Percentiles rank a stretch among this genome's conserved stretches.
Evolutionary conservation across 2,113 vertebrate species (phyloP).

Genomic region (Uropsilus gracilis): DNA sequence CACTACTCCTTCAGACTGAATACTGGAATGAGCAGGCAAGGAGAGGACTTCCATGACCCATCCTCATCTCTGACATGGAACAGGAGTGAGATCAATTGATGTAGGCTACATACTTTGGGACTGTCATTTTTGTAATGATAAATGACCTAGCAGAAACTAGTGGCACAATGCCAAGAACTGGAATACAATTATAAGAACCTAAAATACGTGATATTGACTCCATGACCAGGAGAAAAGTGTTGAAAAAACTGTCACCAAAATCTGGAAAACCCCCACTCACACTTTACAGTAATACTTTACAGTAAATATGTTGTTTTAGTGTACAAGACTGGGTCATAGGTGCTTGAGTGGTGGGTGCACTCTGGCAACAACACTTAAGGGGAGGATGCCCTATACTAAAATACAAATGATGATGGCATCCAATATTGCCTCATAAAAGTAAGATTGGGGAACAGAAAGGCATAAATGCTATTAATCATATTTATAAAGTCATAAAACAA

Average conservation of each 20-base stretch:
- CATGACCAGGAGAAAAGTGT: neutral
- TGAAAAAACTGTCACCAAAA: neutral
- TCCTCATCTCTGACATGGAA: neutral
- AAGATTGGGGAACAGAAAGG: neutral
- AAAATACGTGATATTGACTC: neutral
- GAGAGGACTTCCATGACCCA: rapidly evolving
- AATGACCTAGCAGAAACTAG: neutral
- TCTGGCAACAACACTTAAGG: too few relatives aligned
- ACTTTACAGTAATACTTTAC: neutral
- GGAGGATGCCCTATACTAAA: too few relatives aligned
- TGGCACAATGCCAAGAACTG: neutral
- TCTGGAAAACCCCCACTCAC: neutral
- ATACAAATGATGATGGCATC: too few relatives aligned
- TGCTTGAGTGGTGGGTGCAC: too few relatives aligned
- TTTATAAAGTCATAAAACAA: neutral
- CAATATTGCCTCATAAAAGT: neutral
- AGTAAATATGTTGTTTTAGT: neutral
- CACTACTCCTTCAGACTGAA: neutral
- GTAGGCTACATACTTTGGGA: neutral
- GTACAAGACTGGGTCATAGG: too few relatives aligned
- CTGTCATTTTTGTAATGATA: too few relatives aligned
- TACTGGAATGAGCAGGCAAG: neutral
- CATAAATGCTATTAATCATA: neutral
- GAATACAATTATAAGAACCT: neutral
- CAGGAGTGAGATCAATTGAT: neutral